These are phyloP conservation scores for Pagrus major DNA, from an alignment of 2,113 vertebrate species.

Conservation along the genomic window DNA sequence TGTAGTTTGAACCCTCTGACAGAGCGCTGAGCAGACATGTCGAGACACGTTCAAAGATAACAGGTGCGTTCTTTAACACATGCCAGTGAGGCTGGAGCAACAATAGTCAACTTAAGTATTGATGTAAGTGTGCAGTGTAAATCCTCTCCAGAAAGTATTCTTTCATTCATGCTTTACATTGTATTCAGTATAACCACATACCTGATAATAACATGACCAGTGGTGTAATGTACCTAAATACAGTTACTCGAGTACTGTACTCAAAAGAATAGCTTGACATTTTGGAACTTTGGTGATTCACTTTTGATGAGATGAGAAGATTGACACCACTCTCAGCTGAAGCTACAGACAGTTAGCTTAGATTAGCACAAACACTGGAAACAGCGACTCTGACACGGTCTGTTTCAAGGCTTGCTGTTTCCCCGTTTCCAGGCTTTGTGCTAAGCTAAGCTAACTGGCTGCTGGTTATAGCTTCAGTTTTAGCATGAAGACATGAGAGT, in stretches of 20 bases:
- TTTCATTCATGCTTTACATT: no score
- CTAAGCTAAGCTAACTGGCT: not conserved
- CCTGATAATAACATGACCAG: not conserved
- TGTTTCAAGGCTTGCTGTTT: not conserved
- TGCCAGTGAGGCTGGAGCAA: not conserved
- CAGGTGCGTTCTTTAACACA: conserved; percentile 45
- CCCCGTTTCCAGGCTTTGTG: not conserved
- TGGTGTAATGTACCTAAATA: conserved; percentile 14
- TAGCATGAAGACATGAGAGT: not conserved
- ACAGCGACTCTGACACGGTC: no score
- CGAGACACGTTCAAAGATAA: not conserved
- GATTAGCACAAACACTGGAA: not conserved
- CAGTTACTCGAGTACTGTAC: not conserved
- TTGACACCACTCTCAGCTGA: not conserved
- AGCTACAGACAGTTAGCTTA: not conserved
- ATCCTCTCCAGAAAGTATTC: not conserved
- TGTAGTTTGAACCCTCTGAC: not conserved
- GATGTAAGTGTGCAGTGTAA: not conserved
- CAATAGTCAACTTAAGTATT: not conserved
- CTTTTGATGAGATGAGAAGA: no score
- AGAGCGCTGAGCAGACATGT: conserved; percentile 30
- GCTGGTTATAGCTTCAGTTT: not conserved
- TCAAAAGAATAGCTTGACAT: not conserved
- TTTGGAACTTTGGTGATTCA: not conserved
- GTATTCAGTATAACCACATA: no score